phyloP scores from a whole-genome alignment of 2,888 invertebrate genomes.

The Platycheirus albimanus region DNA sequence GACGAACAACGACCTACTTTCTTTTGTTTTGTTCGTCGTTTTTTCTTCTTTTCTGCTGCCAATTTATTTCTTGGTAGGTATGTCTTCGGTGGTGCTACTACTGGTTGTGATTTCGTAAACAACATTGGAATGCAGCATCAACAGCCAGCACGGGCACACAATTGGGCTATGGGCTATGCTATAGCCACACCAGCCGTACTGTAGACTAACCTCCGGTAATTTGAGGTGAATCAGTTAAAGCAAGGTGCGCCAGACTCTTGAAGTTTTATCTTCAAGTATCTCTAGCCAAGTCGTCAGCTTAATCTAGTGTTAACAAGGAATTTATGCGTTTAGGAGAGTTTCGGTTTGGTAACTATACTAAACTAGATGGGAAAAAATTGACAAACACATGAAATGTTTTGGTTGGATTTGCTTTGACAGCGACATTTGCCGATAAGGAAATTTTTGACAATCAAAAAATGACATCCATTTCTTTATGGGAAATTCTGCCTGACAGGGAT shows the following conservation, averaged over 20 bases:
- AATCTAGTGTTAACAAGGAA: not conserved
- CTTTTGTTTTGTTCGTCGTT: constrained; percentile 70
- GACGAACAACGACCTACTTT: constrained; percentile 68
- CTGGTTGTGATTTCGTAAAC: constrained; percentile 68
- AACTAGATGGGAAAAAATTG: not conserved
- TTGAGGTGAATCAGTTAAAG: constrained; percentile 4
- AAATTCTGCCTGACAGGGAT: not conserved
- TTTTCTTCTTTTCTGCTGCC: constrained; percentile 49
- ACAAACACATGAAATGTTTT: constrained; percentile 22
- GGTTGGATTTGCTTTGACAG: constrained; percentile 13
- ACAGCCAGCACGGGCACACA: constrained; percentile 21
- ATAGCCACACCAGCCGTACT: constrained; percentile 13
- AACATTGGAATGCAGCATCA: constrained; percentile 72
- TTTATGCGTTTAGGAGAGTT: not conserved
- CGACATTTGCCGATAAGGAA: not conserved
- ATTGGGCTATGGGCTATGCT: no score
- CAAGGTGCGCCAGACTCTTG: constrained; percentile 16
- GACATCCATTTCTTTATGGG: not conserved
- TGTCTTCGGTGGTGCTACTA: constrained; percentile 25
- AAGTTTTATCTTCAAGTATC: not conserved
- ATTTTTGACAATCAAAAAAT: constrained; percentile 2
- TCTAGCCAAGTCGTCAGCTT: not conserved
- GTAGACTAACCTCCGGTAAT: constrained; percentile 6
- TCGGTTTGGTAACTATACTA: not conserved
- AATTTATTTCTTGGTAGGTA: constrained; percentile 57